Conservation (phyloP, 1,140 invertebrate genomes). For the Drosophila obscura region DNA sequence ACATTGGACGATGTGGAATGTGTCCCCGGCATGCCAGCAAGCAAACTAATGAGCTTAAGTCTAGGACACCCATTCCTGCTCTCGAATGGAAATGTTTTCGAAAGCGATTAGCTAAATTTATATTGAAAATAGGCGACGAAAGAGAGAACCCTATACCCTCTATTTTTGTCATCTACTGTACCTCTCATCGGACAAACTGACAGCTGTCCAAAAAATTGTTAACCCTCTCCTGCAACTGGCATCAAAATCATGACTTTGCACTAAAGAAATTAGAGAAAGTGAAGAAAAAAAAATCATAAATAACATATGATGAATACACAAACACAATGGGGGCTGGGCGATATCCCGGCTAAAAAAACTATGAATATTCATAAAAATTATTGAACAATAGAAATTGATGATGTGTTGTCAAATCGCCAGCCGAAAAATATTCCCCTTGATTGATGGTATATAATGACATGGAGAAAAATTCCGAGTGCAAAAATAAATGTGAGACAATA, state of each 20-base stretch:
- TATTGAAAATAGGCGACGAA: too few relatives aligned
- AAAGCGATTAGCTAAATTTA: too few relatives aligned
- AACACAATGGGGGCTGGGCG: conserved; percentile 57
- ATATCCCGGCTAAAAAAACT: conserved; percentile 63
- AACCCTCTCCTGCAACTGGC: conserved; percentile 40
- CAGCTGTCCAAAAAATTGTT: conserved; percentile 23
- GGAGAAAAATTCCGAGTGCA: conserved; percentile 43
- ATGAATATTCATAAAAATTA: conserved; percentile 80
- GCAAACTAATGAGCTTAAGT: conserved; percentile 42
- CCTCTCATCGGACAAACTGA: not conserved
- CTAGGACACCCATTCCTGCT: not conserved
- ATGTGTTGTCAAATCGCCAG: conserved; percentile 74
- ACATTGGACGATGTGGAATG: not conserved
- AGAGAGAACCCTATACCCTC: too few relatives aligned
- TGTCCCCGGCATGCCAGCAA: not conserved
- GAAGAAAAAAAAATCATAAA: conserved; percentile 60
- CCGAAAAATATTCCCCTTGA: conserved; percentile 50
- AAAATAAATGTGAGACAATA: conserved; percentile 11
- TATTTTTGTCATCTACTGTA: conserved; percentile 13
- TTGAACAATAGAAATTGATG: conserved; percentile 81
- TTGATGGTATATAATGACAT: conserved; percentile 65
- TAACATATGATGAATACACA: conserved; percentile 63
- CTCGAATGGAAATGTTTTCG: too few relatives aligned
- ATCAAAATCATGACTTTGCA: conserved; percentile 71
- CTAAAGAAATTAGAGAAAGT: conserved; percentile 25